These are phyloP conservation scores for Heterochromis multidens DNA, from an alignment of 2,113 vertebrate genomes.

Conservation along the genomic window DNA sequence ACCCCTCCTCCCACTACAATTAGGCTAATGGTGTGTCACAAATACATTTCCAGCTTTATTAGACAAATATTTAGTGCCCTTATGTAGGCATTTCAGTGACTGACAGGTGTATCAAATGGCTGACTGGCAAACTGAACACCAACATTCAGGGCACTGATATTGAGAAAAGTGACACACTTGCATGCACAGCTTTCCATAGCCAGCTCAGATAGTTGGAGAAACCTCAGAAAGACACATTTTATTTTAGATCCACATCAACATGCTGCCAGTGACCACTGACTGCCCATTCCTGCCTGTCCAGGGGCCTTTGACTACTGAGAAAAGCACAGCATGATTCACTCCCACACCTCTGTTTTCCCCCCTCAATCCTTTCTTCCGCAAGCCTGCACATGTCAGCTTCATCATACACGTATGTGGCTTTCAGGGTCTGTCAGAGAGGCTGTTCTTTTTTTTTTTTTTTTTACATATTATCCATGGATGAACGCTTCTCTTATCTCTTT, in stretches of 20 bases:
- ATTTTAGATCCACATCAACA: conserved; percentile 37
- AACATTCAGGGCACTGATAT: background rate
- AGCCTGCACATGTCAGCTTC: conserved; percentile 43
- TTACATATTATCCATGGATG: background rate
- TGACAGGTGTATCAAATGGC: background rate
- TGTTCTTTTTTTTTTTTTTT: background rate
- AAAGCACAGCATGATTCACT: conserved; percentile 40
- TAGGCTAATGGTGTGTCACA: conserved; percentile 35
- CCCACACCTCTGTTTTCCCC: conserved; percentile 1
- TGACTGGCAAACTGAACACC: background rate
- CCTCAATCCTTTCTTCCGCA: conserved; percentile 3
- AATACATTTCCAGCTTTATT: conserved; percentile 18
- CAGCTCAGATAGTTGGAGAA: background rate
- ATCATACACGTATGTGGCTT: conserved; percentile 27
- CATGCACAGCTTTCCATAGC: background rate
- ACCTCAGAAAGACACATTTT: conserved; percentile 17
- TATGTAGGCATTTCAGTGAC: background rate
- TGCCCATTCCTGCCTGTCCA: conserved; percentile 1
- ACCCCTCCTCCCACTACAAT: conserved; percentile 1
- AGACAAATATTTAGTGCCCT: background rate
- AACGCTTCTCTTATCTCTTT: background rate
- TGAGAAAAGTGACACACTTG: background rate
- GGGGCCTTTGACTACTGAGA: conserved; percentile 39
- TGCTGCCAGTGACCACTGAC: conserved; percentile 22
- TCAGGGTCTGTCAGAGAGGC: background rate